phyloP scores from a whole-genome alignment of 2,113 vertebrate species.

The Thunnus thynnus region DNA sequence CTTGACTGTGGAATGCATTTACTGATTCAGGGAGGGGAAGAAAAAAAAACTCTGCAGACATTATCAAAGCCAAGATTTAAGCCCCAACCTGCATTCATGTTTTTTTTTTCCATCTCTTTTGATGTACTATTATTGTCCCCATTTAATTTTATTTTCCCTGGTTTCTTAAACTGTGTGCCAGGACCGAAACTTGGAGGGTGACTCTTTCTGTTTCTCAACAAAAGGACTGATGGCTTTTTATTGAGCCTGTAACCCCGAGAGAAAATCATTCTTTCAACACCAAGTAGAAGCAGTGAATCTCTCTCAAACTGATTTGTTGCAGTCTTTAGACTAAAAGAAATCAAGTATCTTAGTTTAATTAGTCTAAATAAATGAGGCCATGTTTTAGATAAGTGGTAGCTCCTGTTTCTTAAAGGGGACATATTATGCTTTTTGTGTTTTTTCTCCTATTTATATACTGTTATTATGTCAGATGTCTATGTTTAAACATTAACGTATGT shows the following conservation, averaged over 20 bases:
- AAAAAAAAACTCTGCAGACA: constrained; percentile 31
- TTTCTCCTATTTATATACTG: too few relatives aligned
- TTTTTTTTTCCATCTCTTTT: constrained; percentile 27
- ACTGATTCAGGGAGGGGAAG: constrained; percentile 3
- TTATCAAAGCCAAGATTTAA: constrained; percentile 50
- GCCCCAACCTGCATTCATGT: constrained; percentile 35
- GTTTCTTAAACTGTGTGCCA: constrained; percentile 23
- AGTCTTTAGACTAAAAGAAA: too few relatives aligned
- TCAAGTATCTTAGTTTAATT: neutral
- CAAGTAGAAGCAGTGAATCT: constrained; percentile 17
- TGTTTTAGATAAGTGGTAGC: neutral
- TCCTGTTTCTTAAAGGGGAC: neutral
- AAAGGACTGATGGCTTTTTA: constrained; percentile 20
- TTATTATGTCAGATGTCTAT: too few relatives aligned
- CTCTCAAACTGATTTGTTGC: neutral
- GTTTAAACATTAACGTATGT: too few relatives aligned
- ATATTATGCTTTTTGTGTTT: too few relatives aligned
- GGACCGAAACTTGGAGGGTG: neutral
- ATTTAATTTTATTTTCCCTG: constrained; percentile 41
- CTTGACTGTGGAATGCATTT: constrained; percentile 48
- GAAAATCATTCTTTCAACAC: neutral
- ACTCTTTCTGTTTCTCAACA: constrained; percentile 9
- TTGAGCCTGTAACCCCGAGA: constrained; percentile 14
- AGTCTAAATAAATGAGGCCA: neutral
- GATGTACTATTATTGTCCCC: constrained; percentile 26